phyloP scores from a whole-genome alignment of 1,140 invertebrate genomes.

The Harpegnathos saltator region DNA sequence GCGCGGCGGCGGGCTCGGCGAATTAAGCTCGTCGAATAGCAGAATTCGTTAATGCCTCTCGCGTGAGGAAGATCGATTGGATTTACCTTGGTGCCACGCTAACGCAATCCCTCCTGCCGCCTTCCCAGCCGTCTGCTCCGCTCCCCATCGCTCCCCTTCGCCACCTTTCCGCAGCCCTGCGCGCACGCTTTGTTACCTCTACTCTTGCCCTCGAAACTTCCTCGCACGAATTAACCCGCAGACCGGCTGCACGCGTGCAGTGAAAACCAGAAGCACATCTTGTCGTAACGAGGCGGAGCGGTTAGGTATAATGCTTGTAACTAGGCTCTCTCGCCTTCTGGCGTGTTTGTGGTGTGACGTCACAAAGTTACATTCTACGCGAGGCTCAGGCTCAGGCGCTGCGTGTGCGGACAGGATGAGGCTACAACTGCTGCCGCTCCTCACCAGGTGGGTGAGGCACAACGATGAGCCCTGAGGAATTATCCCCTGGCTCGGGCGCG shows the following conservation, averaged over 20 bases:
- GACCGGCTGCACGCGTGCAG: slow-evolving; percentile 78
- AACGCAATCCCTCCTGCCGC: slow-evolving; percentile 65
- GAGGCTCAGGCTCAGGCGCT: slow-evolving; percentile 71
- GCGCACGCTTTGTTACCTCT: slow-evolving; percentile 54
- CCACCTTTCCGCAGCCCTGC: slow-evolving; percentile 56
- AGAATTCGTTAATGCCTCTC: slow-evolving; percentile 74
- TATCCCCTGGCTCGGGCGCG: slow-evolving; percentile 74
- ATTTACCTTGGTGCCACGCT: slow-evolving; percentile 70
- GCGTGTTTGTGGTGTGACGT: slow-evolving; percentile 83
- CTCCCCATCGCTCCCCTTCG: slow-evolving; percentile 11
- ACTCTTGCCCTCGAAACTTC: slow-evolving; percentile 72
- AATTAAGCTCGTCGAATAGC: slow-evolving; percentile 69
- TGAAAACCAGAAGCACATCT: slow-evolving; percentile 81
- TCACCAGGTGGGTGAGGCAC: slow-evolving; percentile 70
- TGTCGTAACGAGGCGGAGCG: slow-evolving; percentile 80
- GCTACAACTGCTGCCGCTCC: slow-evolving; percentile 66
- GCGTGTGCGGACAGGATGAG: slow-evolving; percentile 67
- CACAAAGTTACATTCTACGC: slow-evolving; percentile 81
- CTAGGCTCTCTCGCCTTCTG: slow-evolving; percentile 79
- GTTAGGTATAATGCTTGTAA: slow-evolving; percentile 83
- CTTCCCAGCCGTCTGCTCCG: not conserved
- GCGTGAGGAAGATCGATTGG: slow-evolving; percentile 76
- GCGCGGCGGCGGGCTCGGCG: no score
- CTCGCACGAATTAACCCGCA: slow-evolving; percentile 77
- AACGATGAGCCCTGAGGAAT: slow-evolving; percentile 79